A percentile compares a stretch with the other conserved stretches of the same genome.
Conservation (phyloP, 1,140 invertebrate species). For the Nebria ingens region DNA sequence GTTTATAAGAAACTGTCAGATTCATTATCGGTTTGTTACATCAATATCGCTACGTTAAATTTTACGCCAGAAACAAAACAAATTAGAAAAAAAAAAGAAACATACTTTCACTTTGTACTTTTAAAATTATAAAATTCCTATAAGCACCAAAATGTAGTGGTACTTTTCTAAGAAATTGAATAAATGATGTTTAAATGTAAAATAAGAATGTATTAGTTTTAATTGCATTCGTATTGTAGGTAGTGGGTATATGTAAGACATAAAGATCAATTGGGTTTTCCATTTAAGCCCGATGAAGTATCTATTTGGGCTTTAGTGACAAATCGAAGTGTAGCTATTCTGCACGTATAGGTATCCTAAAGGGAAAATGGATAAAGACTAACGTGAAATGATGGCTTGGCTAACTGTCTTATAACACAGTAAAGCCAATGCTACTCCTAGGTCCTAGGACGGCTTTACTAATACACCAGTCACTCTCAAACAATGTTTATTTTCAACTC, state of each 20-base stretch:
- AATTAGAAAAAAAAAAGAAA: constrained; percentile 1
- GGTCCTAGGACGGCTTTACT: background rate
- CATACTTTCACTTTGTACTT: background rate
- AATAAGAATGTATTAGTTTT: too few species aligned
- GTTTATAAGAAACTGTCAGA: background rate
- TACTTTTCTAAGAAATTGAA: too few species aligned
- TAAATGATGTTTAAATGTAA: too few species aligned
- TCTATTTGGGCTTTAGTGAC: background rate
- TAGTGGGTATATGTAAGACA: too few species aligned
- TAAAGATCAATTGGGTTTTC: background rate
- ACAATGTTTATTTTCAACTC: constrained; percentile 20
- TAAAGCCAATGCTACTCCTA: background rate
- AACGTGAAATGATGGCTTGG: background rate
- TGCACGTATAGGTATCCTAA: background rate
- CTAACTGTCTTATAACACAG: constrained; percentile 4
- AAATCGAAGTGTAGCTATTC: background rate
- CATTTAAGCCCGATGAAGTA: background rate
- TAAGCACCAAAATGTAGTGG: too few species aligned
- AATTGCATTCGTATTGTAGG: too few species aligned
- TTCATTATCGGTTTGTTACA: background rate
- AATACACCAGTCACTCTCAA: background rate
- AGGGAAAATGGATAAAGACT: background rate
- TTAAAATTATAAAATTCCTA: too few species aligned
- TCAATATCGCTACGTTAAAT: background rate
- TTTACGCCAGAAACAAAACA: background rate